Conservation (phyloP, 2,113 vertebrate genomes). For the Peromyscus californicus region DNA sequence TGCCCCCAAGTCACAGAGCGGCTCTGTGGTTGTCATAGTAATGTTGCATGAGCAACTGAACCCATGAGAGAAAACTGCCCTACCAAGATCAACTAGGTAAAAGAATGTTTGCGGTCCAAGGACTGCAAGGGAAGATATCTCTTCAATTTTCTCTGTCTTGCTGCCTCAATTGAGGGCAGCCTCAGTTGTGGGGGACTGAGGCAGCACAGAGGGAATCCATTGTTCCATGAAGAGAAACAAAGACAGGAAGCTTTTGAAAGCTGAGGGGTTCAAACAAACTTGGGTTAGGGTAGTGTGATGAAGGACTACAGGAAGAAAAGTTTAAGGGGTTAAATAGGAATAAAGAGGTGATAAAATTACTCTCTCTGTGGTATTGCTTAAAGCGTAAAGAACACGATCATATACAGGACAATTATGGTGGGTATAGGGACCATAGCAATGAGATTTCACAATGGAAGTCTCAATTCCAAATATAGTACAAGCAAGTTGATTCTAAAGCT, state of each 20-base stretch:
- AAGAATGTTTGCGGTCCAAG: background rate
- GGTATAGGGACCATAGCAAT: background rate
- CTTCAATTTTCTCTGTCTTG: background rate
- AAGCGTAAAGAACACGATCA: background rate
- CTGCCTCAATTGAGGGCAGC: background rate
- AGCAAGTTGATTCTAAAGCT: background rate
- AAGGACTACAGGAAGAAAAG: background rate
- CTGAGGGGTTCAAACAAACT: background rate
- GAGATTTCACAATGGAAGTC: background rate
- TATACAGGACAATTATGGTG: background rate
- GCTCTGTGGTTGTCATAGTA: background rate
- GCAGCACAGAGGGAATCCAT: background rate
- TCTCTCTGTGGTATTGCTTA: background rate
- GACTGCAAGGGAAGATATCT: fast-evolving
- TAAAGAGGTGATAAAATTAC: background rate
- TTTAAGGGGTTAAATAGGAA: background rate
- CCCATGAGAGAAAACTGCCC: background rate
- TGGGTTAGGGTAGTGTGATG: background rate
- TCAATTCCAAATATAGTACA: background rate
- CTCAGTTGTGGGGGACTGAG: background rate
- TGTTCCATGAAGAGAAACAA: background rate
- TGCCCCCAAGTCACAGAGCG: background rate
- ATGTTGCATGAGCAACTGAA: background rate
- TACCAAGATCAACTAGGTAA: background rate
- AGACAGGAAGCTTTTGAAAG: background rate